Conservation (phyloP, 2,888 invertebrate genomes). For the Polymixis flavicincta region DNA sequence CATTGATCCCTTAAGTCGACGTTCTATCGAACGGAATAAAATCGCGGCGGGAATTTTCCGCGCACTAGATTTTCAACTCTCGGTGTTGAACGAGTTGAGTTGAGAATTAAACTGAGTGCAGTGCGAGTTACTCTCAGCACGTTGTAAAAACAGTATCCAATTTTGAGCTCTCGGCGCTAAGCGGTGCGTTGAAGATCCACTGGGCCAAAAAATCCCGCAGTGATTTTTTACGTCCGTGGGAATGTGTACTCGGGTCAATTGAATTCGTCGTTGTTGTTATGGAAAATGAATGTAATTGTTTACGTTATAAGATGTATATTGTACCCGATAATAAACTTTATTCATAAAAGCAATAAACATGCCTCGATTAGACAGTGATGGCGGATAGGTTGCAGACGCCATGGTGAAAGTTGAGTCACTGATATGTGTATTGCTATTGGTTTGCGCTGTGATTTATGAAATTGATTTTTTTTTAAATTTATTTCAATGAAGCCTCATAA, state of each 20-base stretch:
- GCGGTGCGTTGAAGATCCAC: no score
- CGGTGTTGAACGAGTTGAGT: no score
- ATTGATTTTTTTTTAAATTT: no score
- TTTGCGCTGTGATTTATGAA: constrained; percentile 56
- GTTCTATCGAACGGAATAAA: no score
- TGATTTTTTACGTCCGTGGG: no score
- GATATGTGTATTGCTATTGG: constrained; percentile 56
- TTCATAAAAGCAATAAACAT: constrained; percentile 79
- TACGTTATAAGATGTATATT: constrained; percentile 69
- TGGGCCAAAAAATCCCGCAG: no score
- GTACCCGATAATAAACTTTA: constrained; percentile 76
- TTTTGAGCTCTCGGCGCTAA: no score
- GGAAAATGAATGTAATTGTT: constrained; percentile 65
- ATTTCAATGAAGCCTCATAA: background rate
- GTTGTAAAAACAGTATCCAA: no score
- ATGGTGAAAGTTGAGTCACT: constrained; percentile 56
- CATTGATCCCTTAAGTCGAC: constrained; percentile 19
- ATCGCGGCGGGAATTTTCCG: no score
- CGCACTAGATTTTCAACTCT: no score
- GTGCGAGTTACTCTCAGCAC: no score
- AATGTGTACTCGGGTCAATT: constrained; percentile 20
- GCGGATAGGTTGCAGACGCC: constrained; percentile 55
- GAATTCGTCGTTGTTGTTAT: constrained; percentile 56
- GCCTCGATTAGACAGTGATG: constrained; percentile 75
- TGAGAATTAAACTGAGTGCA: no score